These are phyloP conservation scores for Orchestia grillus DNA, from an alignment of 1,140 invertebrate genomes.

Conservation along the genomic window DNA sequence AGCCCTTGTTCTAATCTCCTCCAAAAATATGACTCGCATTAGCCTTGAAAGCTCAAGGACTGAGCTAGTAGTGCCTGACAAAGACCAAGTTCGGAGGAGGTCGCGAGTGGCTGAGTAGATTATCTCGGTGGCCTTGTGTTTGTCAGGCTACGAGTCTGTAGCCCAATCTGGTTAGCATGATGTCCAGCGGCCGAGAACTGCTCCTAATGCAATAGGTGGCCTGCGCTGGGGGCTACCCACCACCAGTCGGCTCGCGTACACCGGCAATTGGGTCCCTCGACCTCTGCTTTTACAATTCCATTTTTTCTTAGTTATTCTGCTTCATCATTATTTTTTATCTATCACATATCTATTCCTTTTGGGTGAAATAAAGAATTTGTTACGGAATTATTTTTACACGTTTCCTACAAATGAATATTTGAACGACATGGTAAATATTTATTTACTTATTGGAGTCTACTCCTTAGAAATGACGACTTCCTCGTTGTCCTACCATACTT, in stretches of 20 bases:
- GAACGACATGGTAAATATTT: too few relatives aligned
- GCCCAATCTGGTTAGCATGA: not conserved
- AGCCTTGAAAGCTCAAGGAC: not conserved
- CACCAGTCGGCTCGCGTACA: not conserved
- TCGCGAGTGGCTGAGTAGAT: not conserved
- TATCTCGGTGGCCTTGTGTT: not conserved
- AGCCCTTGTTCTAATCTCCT: not conserved
- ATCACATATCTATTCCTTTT: too few relatives aligned
- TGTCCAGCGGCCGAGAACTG: not conserved
- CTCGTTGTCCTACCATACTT: too few relatives aligned
- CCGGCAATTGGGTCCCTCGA: too few relatives aligned
- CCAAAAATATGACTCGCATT: not conserved
- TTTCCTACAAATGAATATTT: too few relatives aligned
- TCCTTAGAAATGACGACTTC: too few relatives aligned
- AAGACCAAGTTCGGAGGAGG: not conserved
- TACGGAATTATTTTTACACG: too few relatives aligned
- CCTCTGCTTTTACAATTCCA: too few relatives aligned
- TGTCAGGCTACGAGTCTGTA: not conserved
- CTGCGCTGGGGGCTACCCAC: not conserved
- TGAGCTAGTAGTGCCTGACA: not conserved
- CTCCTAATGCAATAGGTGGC: not conserved
- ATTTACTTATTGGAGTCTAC: too few relatives aligned
- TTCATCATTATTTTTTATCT: too few relatives aligned
- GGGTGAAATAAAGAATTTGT: too few relatives aligned
- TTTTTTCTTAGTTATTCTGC: too few relatives aligned